A percentile compares a stretch with the other conserved stretches of the same genome.
Conservation (phyloP, 2,797 vertebrate species). For the Sebastes miniatus region DNA sequence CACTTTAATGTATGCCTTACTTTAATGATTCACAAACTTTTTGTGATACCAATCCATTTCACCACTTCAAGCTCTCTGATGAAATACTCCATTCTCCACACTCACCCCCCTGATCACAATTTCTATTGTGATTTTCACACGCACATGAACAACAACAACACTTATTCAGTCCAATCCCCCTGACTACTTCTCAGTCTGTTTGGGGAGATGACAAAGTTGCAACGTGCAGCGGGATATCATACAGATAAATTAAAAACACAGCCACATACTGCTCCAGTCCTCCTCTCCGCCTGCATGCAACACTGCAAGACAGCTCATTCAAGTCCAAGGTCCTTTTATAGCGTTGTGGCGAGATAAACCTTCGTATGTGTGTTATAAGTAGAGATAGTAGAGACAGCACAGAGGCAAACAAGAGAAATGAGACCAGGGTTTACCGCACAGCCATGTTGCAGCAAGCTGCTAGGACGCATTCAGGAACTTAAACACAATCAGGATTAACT, state of each 20-base stretch:
- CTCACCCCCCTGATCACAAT: neutral
- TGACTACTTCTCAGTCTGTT: neutral
- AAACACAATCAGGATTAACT: neutral
- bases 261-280: neutral
- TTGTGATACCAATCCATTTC: neutral
- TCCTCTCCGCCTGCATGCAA: neutral
- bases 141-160: neutral
- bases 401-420: neutral
- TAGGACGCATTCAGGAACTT: neutral
- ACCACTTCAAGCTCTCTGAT: neutral
- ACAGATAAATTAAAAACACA: neutral
- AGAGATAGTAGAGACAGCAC: conserved; percentile 23
- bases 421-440: neutral
- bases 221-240: neutral
- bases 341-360: conserved; percentile 35
- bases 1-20: neutral
- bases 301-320: neutral
- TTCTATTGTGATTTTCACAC: conserved; percentile 6
- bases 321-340: conserved; percentile 68
- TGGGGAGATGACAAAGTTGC: conserved; percentile 9
- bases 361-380: neutral
- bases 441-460: neutral
- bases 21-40: neutral
- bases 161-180: neutral
- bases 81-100: neutral